Evolutionary conservation across 2,797 vertebrate species (phyloP).

Genomic region (Synanceia verrucosa): DNA sequence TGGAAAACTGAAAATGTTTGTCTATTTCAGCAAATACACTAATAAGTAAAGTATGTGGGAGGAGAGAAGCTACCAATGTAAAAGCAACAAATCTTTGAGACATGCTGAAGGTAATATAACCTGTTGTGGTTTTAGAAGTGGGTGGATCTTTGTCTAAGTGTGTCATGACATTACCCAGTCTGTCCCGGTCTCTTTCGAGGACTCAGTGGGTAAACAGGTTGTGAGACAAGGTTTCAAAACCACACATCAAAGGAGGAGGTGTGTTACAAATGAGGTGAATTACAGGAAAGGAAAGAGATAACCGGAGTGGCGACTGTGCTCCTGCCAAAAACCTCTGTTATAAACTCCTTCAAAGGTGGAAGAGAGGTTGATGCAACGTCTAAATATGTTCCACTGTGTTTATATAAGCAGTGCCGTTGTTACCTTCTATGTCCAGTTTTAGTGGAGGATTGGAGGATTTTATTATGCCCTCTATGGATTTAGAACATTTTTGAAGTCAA

Average conservation of each 20-base stretch:
- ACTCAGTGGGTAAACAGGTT: slow-evolving; percentile 55
- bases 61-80: neutral
- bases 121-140: slow-evolving; percentile 41
- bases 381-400: slow-evolving; percentile 48
- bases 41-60: neutral
- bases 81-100: neutral
- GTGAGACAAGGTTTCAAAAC: slow-evolving; percentile 40
- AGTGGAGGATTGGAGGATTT: slow-evolving; percentile 42
- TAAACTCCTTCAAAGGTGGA: slow-evolving; percentile 57
- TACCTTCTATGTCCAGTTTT: slow-evolving; percentile 52
- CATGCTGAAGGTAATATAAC: slow-evolving; percentile 14
- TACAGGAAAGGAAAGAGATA: slow-evolving; percentile 59
- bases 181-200: slow-evolving; percentile 10
- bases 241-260: slow-evolving; percentile 64
- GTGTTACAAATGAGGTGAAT: slow-evolving; percentile 60
- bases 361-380: slow-evolving; percentile 47
- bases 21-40: neutral
- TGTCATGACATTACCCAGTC: slow-evolving; percentile 54
- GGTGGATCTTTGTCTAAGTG: slow-evolving; percentile 27
- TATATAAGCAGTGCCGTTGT: slow-evolving; percentile 33
- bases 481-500: slow-evolving; percentile 38
- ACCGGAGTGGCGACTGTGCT: slow-evolving; percentile 57
- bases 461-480: slow-evolving; percentile 38
- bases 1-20: neutral
- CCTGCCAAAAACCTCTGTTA: slow-evolving; percentile 53